Conservation (phyloP, 2,113 vertebrate species). For the Lucifuga dentata region DNA sequence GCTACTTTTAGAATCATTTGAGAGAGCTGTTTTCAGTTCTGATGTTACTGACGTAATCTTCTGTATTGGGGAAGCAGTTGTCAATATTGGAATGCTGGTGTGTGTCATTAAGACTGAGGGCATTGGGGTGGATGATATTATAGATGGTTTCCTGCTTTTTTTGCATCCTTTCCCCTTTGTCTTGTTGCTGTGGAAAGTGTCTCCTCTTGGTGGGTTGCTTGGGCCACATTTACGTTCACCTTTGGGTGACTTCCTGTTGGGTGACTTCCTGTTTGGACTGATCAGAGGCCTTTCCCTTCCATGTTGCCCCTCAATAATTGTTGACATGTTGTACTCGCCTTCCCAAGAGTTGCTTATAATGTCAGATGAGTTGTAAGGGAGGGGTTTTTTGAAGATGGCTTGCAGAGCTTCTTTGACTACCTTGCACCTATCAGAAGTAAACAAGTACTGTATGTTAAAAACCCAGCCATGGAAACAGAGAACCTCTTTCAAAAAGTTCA, state of each 20-base stretch:
- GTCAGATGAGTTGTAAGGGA: slow-evolving; percentile 62
- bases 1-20: slow-evolving; percentile 14
- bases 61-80: background rate
- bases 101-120: background rate
- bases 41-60: background rate
- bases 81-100: slow-evolving; percentile 6
- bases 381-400: slow-evolving; percentile 69
- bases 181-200: slow-evolving; percentile 38
- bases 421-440: slow-evolving; percentile 74
- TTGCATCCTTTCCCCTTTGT: slow-evolving; percentile 50
- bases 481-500: background rate
- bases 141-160: slow-evolving; percentile 26
- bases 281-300: background rate
- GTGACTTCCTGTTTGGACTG: slow-evolving; percentile 9
- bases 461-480: background rate
- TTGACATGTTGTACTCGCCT: background rate
- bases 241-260: slow-evolving; percentile 34
- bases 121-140: slow-evolving; percentile 1
- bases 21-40: background rate
- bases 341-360: slow-evolving; percentile 4
- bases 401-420: slow-evolving; percentile 55
- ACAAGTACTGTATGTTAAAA: slow-evolving; percentile 32
- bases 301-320: background rate
- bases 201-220: slow-evolving; percentile 46
- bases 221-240: slow-evolving; percentile 29